Evolutionary conservation across 2,113 vertebrate species (phyloP), one percentile per base, ranked within the genome.

Genomic region (Mastomys natalensis): DNA sequence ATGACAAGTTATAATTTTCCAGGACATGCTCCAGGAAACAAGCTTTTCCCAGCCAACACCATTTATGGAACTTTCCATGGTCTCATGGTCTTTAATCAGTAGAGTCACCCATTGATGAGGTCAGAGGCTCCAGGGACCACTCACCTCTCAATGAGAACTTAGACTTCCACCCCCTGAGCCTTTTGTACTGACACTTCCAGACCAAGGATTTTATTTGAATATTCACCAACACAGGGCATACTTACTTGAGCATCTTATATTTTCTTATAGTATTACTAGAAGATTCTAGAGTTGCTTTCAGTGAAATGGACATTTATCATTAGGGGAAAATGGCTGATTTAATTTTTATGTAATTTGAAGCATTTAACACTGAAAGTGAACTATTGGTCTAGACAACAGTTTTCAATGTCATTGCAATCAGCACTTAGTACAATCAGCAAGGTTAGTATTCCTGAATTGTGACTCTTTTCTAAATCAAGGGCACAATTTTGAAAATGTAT

Each of bases 221-320:
- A 93, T 90, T 80, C 94, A 53, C 51, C 68, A 97, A 88, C 43
- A 87, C 64, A 24, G 73, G 10, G 60, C 12, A n/a, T 17, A 72
- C 11, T 55, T 92, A 60, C n/a, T 37, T 82, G 60, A 5, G 37
- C 4, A 48, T 87, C 10, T 29, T 48, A 0, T 43, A 73, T 60
- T 92, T 76, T 77, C 74, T 64, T 22, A 40, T 29, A 4, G 10
- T 12, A 91, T 68, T 19, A 87, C 4, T 77, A 64, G 51, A 96
- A 87, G 90, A 74, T 45, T 4, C 19, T 90, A 40, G 26, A 96
- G 85, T 86, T 91, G 29, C 24, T 97, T 96, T 90, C 48, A 96
- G 62, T 45, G 95, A 87, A 11, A 81, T 68, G 43, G 66, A 88
- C 4, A 53, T 37, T 86, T 90, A 78, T 60, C 29, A 34, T 12